These are phyloP conservation scores for Pseudochromis fuscus DNA, from an alignment of 2,797 vertebrate species.

Conservation along the genomic window DNA sequence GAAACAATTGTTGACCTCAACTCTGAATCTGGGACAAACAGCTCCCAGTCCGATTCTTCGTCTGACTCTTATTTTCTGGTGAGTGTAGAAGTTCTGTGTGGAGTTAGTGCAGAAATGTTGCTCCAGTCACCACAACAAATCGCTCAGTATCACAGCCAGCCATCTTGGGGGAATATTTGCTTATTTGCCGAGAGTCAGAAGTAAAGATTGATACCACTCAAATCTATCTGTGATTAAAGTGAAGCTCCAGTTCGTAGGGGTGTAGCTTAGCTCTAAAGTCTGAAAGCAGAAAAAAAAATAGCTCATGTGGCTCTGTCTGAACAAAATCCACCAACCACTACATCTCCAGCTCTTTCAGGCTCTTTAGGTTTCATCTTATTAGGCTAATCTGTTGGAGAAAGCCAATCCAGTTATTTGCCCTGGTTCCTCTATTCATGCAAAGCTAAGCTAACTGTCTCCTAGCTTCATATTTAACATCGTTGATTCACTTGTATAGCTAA, in stretches of 20 bases:
- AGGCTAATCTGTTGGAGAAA: neutral
- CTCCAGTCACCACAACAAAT: neutral
- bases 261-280: conserved; percentile 6
- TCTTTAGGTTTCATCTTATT: neutral
- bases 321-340: neutral
- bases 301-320: neutral
- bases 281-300: neutral
- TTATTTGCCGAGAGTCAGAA: neutral
- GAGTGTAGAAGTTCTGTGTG: conserved; percentile 67
- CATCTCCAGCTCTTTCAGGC: neutral
- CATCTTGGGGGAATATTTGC: neutral
- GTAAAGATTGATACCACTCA: neutral
- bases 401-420: neutral
- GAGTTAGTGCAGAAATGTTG: neutral
- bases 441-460: neutral
- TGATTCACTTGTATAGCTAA: neutral
- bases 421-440: neutral
- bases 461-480: neutral
- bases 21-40: conserved; percentile 59
- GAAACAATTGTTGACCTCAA: conserved; percentile 47
- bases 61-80: conserved; percentile 73
- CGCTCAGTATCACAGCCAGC: neutral
- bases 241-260: neutral
- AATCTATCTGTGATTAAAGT: neutral
- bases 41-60: conserved; percentile 77